A percentile compares a stretch with the other conserved stretches of the same genome.
phyloP scores from a whole-genome alignment of 1,140 invertebrate genomes.

The Pinna nobilis region DNA sequence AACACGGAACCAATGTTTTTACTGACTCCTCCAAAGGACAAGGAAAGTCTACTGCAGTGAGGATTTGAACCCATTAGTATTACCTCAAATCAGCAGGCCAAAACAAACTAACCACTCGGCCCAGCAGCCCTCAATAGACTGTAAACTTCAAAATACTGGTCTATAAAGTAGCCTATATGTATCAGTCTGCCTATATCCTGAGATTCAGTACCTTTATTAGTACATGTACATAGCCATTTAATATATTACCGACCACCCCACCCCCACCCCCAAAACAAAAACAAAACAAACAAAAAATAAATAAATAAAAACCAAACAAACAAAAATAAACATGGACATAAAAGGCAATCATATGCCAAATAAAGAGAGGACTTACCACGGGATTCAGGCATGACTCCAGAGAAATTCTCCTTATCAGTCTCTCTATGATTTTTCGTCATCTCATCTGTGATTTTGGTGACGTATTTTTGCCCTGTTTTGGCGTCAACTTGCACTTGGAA shows the following conservation, averaged over 20 bases:
- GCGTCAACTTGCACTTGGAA: constrained; percentile 24
- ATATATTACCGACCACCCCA: neutral
- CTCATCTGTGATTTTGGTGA: neutral
- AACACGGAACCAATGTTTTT: too few relatives aligned
- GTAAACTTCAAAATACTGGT: too few relatives aligned
- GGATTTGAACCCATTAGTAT: too few relatives aligned
- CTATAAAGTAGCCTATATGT: too few relatives aligned
- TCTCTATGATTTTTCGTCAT: constrained; percentile 21
- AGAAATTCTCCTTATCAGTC: constrained; percentile 24
- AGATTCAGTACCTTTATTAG: too few relatives aligned
- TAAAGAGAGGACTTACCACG: neutral
- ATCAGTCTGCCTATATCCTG: too few relatives aligned
- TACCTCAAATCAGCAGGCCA: too few relatives aligned
- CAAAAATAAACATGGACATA: neutral
- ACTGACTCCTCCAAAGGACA: too few relatives aligned
- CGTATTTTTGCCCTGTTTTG: neutral
- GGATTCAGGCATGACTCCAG: constrained; percentile 25
- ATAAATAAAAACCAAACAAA: neutral
- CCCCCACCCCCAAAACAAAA: neutral
- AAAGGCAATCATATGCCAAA: neutral
- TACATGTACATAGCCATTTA: neutral
- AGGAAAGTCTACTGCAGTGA: too few relatives aligned
- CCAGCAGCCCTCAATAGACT: too few relatives aligned
- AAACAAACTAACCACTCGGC: too few relatives aligned
- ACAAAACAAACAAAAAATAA: neutral